Conservation (phyloP, 2,797 vertebrate species). For the Diplodus sargus region DNA sequence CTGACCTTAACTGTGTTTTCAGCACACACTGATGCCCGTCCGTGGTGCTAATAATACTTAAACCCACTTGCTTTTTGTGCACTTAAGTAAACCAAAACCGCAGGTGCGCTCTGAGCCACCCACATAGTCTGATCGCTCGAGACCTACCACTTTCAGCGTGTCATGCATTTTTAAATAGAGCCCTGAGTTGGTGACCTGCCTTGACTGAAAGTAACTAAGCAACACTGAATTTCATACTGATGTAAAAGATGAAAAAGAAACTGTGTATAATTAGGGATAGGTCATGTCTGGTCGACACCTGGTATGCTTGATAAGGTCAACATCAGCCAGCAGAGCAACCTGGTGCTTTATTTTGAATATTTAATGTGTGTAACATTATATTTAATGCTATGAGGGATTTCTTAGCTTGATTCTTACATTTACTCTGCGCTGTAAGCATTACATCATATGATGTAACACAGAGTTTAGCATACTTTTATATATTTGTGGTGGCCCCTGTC, state of each 20-base stretch:
- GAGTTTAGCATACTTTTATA: background rate
- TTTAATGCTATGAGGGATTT: background rate
- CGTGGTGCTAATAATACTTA: constrained; percentile 16
- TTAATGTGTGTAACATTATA: background rate
- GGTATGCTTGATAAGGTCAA: background rate
- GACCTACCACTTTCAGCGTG: background rate
- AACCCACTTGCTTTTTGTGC: background rate
- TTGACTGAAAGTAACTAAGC: background rate
- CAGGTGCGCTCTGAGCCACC: background rate
- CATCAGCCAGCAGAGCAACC: too few species aligned
- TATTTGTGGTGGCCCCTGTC: too few species aligned
- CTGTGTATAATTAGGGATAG: background rate
- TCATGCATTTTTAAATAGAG: background rate
- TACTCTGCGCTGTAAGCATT: too few species aligned
- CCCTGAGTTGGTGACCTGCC: background rate
- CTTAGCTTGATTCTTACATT: background rate
- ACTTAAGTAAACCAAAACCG: background rate
- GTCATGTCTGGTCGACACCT: background rate
- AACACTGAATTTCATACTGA: background rate
- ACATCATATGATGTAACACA: too few species aligned
- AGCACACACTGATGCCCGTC: constrained; percentile 11
- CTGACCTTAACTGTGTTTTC: constrained; percentile 24
- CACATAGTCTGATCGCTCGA: background rate
- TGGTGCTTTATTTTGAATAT: background rate
- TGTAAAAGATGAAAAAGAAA: constrained; percentile 4